Percentiles rank a stretch among this genome's conserved stretches.
Evolutionary conservation across 1,140 invertebrate genomes (phyloP).

Genomic region (Drosophila serrata): DNA sequence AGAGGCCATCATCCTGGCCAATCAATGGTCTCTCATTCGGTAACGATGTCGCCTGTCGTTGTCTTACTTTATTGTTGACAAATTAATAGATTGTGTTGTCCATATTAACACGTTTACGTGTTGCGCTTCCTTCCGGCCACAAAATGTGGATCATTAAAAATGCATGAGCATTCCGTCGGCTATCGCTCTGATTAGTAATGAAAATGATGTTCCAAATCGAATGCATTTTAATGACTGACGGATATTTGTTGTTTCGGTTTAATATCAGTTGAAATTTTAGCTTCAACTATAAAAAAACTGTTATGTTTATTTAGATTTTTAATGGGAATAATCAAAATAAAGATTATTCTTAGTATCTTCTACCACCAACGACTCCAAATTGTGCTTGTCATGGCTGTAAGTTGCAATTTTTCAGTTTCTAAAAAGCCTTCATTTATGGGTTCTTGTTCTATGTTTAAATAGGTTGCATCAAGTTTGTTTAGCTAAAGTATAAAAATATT

Average conservation of each 20-base stretch:
- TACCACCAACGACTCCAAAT: slow-evolving; percentile 5
- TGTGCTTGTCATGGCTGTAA: not conserved
- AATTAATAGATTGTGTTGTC: slow-evolving; percentile 83
- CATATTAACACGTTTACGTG: slow-evolving; percentile 83
- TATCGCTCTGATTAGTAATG: slow-evolving; percentile 71
- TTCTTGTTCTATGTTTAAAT: not conserved
- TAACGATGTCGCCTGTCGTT: slow-evolving; percentile 49
- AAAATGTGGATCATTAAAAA: slow-evolving; percentile 72
- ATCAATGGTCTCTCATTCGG: slow-evolving; percentile 59
- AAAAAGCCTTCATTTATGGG: not conserved
- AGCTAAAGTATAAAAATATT: not conserved
- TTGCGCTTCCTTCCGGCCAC: slow-evolving; percentile 79
- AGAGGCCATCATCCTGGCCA: slow-evolving; percentile 42
- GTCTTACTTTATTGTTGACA: slow-evolving; percentile 80
- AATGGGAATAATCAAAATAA: not conserved
- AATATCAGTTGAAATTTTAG: slow-evolving; percentile 30
- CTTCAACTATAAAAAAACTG: too few relatives aligned
- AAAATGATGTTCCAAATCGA: slow-evolving; percentile 52
- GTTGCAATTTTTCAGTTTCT: not conserved
- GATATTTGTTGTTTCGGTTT: slow-evolving; percentile 22
- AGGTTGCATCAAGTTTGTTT: not conserved
- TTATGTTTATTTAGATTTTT: not conserved
- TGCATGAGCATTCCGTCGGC: slow-evolving; percentile 53
- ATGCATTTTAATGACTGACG: slow-evolving; percentile 60
- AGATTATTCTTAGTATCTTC: not conserved